These are phyloP conservation scores for Cynopterus sphinx DNA, from an alignment of 2,797 vertebrate species.

Conservation along the genomic window DNA sequence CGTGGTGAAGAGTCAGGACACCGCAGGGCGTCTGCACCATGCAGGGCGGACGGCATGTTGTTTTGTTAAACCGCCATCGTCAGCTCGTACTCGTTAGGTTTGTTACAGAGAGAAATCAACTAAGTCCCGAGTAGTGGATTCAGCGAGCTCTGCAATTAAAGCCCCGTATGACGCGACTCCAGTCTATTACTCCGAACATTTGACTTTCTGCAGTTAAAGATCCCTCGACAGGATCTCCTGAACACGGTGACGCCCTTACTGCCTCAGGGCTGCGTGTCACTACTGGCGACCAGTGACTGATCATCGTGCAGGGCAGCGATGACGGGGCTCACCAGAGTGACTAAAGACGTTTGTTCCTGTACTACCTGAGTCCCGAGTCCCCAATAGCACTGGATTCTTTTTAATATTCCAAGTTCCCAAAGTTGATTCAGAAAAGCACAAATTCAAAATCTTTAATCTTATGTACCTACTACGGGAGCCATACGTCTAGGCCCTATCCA, in stretches of 20 bases:
- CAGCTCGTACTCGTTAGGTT: not conserved
- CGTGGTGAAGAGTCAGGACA: rapidly evolving
- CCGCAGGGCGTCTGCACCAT: rapidly evolving
- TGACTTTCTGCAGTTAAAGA: not conserved
- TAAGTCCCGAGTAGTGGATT: not conserved
- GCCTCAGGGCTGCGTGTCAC: rapidly evolving
- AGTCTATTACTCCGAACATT: not conserved
- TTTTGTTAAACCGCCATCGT: rapidly evolving
- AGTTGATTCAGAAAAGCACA: not conserved
- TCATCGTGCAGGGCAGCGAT: rapidly evolving
- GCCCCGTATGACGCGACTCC: not conserved
- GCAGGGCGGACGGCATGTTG: not conserved
- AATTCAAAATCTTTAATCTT: not conserved
- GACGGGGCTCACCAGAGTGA: too few species aligned
- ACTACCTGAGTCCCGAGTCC: not conserved
- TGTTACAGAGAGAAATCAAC: not conserved
- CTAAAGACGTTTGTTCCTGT: not conserved
- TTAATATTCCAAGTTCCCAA: not conserved
- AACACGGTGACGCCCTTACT: rapidly evolving
- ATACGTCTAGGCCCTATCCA: not conserved
- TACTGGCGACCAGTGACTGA: not conserved
- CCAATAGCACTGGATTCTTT: not conserved
- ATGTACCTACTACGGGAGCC: not conserved
- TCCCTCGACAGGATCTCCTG: not conserved
- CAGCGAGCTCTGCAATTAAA: not conserved